Conservation (phyloP, 1,140 invertebrate species). For the Drosophila guanche region DNA sequence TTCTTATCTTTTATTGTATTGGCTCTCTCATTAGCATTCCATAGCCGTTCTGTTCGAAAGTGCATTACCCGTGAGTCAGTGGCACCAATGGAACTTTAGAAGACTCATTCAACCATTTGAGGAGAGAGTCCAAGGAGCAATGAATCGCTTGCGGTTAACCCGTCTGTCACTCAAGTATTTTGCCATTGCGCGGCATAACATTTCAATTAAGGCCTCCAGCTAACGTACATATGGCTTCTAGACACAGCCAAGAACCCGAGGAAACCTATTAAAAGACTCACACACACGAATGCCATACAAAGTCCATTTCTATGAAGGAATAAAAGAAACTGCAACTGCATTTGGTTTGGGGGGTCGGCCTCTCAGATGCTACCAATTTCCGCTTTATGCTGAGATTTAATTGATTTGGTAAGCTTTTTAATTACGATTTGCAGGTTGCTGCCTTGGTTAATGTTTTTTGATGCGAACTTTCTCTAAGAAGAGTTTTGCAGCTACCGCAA, state of each 20-base stretch:
- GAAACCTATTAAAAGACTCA: constrained; percentile 48
- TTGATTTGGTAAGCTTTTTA: constrained; percentile 65
- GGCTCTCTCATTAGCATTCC: too few species aligned
- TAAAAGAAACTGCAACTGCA: too few species aligned
- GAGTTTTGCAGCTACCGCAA: constrained; percentile 57
- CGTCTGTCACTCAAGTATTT: constrained; percentile 59
- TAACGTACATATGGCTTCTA: constrained; percentile 52
- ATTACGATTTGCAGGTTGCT: constrained; percentile 43
- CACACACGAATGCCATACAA: constrained; percentile 24
- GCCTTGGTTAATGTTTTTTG: constrained; percentile 14
- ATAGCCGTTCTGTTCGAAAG: constrained; percentile 1
- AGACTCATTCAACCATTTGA: too few species aligned
- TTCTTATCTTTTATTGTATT: too few species aligned
- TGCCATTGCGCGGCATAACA: constrained; percentile 55
- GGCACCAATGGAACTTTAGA: background rate
- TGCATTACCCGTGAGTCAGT: background rate
- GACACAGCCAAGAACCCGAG: constrained; percentile 22
- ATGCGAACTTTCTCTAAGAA: constrained; percentile 56
- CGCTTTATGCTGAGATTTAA: constrained; percentile 48
- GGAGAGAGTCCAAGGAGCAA: constrained; percentile 18
- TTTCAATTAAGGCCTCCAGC: constrained; percentile 60
- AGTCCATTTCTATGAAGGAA: background rate
- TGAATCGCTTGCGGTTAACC: constrained; percentile 28
- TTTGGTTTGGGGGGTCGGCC: constrained; percentile 19
- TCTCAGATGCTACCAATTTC: constrained; percentile 42